These are phyloP conservation scores for Cyprinella venusta DNA, from an alignment of 2,797 vertebrate genomes.

Conservation along the genomic window DNA sequence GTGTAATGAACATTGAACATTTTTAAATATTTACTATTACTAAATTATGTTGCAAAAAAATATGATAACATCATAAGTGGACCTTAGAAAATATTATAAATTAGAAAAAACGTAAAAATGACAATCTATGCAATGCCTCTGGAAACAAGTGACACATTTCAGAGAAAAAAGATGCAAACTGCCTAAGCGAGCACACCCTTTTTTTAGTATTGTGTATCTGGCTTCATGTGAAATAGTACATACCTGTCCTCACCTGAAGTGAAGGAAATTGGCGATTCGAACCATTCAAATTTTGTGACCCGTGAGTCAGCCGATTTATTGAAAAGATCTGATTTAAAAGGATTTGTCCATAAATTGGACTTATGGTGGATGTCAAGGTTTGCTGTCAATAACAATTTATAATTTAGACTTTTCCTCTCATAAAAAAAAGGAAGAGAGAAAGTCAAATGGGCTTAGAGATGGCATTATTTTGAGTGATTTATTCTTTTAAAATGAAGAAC, in stretches of 20 bases:
- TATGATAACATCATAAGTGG: background rate
- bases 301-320: background rate
- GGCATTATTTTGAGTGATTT: background rate
- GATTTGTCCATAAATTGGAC: background rate
- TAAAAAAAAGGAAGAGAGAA: background rate
- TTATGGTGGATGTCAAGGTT: background rate
- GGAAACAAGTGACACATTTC: background rate
- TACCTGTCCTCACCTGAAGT: background rate
- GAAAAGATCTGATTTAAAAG: background rate
- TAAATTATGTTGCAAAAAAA: background rate
- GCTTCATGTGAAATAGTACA: background rate
- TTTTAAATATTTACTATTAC: background rate
- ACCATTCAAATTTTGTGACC: background rate
- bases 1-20: background rate
- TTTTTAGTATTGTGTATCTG: background rate
- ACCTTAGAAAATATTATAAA: background rate
- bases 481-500: background rate
- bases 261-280: background rate
- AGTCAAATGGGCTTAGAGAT: background rate
- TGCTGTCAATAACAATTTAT: background rate
- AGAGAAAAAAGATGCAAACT: background rate
- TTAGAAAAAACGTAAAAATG: background rate
- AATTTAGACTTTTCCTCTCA: background rate
- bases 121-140: background rate
- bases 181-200: background rate